Conservation (phyloP, 2,888 invertebrate genomes). For the Tridacna crocea region DNA sequence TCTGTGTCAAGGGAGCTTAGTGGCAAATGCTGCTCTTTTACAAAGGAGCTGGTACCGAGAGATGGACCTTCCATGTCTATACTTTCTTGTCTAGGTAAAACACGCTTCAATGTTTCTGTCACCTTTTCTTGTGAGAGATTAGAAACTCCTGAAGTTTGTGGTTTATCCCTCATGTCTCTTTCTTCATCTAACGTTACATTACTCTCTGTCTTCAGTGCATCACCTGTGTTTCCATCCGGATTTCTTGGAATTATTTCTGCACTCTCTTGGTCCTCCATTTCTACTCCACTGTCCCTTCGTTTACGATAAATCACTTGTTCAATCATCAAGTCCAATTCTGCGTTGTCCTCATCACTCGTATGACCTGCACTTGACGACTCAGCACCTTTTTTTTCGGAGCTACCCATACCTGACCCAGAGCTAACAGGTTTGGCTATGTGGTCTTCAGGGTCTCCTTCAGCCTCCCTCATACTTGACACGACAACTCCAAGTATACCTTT, state of each 20-base stretch:
- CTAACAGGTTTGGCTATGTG: no score
- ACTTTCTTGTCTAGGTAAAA: conserved; percentile 4
- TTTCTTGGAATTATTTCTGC: background rate
- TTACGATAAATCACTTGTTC: background rate
- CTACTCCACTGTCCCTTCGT: conserved; percentile 12
- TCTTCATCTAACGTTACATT: background rate
- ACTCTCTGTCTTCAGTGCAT: background rate
- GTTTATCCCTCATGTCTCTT: background rate
- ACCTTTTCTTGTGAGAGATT: background rate
- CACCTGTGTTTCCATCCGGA: background rate
- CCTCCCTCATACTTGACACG: background rate
- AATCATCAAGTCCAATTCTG: conserved; percentile 4
- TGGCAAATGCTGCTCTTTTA: background rate
- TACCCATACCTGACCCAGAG: no score
- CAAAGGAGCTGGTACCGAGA: background rate
- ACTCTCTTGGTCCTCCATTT: background rate
- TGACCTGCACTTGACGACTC: background rate
- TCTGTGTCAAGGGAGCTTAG: background rate
- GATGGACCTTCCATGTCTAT: background rate
- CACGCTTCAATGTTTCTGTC: background rate
- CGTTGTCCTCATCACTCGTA: background rate
- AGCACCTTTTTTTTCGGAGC: no score
- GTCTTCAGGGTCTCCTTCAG: no score
- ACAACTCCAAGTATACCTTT: background rate
- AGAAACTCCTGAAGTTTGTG: background rate